Evolutionary conservation across 2,888 invertebrate genomes (phyloP).

Genomic region (Sphaerophoria taeniata): DNA sequence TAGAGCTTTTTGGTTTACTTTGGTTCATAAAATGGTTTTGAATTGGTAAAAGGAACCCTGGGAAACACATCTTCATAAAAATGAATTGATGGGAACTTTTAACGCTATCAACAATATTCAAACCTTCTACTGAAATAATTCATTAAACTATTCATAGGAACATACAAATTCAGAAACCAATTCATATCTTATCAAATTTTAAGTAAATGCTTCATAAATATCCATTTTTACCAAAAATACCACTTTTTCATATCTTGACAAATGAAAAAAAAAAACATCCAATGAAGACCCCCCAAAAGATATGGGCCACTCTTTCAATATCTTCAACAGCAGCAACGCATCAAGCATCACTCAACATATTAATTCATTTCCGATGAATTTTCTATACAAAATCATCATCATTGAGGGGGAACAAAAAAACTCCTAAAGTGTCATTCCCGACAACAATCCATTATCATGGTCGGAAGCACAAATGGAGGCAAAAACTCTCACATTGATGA

Average conservation of each 20-base stretch:
- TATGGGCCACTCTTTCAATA: slow-evolving; percentile 36
- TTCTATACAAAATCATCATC: slow-evolving; percentile 51
- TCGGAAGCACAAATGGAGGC: slow-evolving; percentile 59
- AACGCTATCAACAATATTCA: too few relatives aligned
- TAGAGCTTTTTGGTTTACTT: too few relatives aligned
- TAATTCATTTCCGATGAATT: slow-evolving; percentile 74
- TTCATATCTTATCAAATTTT: slow-evolving; percentile 15
- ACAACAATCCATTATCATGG: slow-evolving; percentile 62
- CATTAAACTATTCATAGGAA: neutral
- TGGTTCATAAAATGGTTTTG: too few relatives aligned
- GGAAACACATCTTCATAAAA: too few relatives aligned
- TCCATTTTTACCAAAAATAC: slow-evolving; percentile 33
- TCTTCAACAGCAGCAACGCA: slow-evolving; percentile 18
- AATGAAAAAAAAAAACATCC: slow-evolving; percentile 1
- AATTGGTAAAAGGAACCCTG: too few relatives aligned
- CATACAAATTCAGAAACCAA: neutral
- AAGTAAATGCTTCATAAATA: slow-evolving; percentile 42
- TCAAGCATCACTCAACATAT: slow-evolving; percentile 64
- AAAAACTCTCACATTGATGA: slow-evolving; percentile 67
- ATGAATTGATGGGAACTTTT: too few relatives aligned
- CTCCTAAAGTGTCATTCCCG: slow-evolving; percentile 68
- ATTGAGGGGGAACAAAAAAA: slow-evolving; percentile 37
- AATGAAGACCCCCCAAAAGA: slow-evolving; percentile 48
- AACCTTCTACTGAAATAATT: neutral
- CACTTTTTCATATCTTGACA: slow-evolving; percentile 19